phyloP scores from a whole-genome alignment of 2,888 invertebrate genomes.

The Dinocampus coccinellae region DNA sequence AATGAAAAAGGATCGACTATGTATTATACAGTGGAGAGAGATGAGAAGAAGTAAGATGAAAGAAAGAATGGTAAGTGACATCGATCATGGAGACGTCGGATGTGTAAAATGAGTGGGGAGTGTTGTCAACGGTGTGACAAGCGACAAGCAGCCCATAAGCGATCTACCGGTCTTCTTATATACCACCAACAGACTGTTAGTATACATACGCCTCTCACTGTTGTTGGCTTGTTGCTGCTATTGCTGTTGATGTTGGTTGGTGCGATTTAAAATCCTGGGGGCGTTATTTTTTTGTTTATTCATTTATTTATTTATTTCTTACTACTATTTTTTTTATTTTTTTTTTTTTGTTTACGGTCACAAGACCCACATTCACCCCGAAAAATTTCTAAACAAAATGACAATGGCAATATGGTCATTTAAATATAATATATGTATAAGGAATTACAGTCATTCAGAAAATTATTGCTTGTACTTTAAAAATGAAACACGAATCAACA shows the following conservation, averaged over 20 bases:
- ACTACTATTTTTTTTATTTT: too few relatives aligned
- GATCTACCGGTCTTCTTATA: constrained; percentile 49
- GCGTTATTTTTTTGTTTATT: constrained; percentile 32
- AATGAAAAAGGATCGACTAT: background rate
- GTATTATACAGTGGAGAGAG: background rate
- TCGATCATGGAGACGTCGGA: constrained; percentile 47
- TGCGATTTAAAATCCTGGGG: constrained; percentile 29
- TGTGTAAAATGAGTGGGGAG: constrained; percentile 35
- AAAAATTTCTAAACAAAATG: background rate
- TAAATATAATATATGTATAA: background rate
- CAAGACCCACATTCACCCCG: constrained; percentile 11
- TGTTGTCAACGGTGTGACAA: constrained; percentile 50
- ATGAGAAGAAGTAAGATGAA: background rate
- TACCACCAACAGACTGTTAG: constrained; percentile 7
- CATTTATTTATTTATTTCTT: too few relatives aligned
- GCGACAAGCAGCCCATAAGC: constrained; percentile 58
- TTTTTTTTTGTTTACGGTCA: too few relatives aligned
- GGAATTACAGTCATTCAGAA: background rate
- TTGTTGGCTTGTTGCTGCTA: background rate
- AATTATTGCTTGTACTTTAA: background rate
- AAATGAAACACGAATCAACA: background rate
- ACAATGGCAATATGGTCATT: background rate
- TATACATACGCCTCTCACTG: constrained; percentile 32
- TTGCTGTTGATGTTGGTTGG: constrained; percentile 29
- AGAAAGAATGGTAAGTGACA: constrained; percentile 39